A percentile compares a stretch with the other conserved stretches of the same genome.
phyloP scores from a whole-genome alignment of 2,888 invertebrate genomes.

The Ectemnius continuus region DNA sequence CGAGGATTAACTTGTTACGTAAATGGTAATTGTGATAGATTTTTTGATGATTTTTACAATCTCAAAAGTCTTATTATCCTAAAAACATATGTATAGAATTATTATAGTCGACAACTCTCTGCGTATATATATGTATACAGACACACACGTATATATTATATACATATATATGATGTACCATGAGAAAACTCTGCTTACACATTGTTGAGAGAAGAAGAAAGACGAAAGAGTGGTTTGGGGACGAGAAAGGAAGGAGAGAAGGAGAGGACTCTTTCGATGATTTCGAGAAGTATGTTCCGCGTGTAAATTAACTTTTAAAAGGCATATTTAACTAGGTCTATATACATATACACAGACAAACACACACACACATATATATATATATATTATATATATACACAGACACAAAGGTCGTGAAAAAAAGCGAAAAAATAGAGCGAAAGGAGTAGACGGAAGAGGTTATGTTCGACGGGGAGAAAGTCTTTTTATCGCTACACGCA shows the following conservation, averaged over 20 bases:
- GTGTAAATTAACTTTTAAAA: no score
- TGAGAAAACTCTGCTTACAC: constrained; percentile 65
- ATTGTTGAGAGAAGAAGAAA: constrained; percentile 50
- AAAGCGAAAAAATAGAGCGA: no score
- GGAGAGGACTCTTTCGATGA: no score
- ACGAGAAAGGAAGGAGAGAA: constrained; percentile 3
- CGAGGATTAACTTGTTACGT: constrained; percentile 76
- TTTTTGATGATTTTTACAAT: constrained; percentile 85
- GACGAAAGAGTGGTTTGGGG: constrained; percentile 26
- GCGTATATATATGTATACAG: constrained; percentile 59
- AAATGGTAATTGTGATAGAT: constrained; percentile 82
- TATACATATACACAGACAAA: constrained; percentile 19
- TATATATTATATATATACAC: constrained; percentile 38
- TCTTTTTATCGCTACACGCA: constrained; percentile 57
- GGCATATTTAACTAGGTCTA: constrained; percentile 12
- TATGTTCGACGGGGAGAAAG: no score
- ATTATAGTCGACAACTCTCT: constrained; percentile 76
- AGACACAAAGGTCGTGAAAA: constrained; percentile 10
- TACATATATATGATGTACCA: constrained; percentile 18
- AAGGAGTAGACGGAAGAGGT: no score
- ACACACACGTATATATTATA: constrained; percentile 62
- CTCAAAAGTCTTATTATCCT: constrained; percentile 80
- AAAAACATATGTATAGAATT: constrained; percentile 77
- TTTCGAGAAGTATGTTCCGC: no score
- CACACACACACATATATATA: no score